These are phyloP conservation scores for Forbesichthys agassizii DNA, from an alignment of 2,113 vertebrate species.

Conservation along the genomic window DNA sequence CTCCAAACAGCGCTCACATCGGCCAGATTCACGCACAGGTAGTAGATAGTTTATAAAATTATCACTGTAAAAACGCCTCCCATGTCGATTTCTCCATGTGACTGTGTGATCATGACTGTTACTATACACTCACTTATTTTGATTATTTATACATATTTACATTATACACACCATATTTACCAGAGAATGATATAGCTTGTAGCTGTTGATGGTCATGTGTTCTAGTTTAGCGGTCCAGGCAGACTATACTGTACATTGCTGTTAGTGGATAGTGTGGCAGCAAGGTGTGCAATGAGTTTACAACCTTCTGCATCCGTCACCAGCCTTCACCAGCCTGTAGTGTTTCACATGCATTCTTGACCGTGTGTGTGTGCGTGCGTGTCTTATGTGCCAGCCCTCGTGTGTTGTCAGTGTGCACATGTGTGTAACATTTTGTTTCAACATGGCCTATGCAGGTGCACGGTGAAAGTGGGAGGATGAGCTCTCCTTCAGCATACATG, in stretches of 20 bases:
- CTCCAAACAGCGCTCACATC: slow-evolving; percentile 18
- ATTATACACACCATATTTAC: too few species aligned
- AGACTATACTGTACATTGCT: neutral
- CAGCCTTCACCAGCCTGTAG: neutral
- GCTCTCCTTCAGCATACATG: too few species aligned
- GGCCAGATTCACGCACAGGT: slow-evolving; percentile 15
- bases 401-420: neutral
- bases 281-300: neutral
- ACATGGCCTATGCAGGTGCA: too few species aligned
- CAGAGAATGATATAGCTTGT: neutral
- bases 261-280: slow-evolving; percentile 7
- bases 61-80: too few species aligned
- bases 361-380: neutral
- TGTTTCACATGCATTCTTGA: slow-evolving; percentile 23
- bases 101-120: too few species aligned
- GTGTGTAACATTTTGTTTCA: neutral
- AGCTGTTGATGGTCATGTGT: neutral
- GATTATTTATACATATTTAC: too few species aligned
- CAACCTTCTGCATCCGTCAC: slow-evolving; percentile 8
- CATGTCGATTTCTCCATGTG: neutral
- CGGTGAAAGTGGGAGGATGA: too few species aligned
- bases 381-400: neutral
- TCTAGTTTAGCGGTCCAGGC: neutral
- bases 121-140: too few species aligned
- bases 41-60: neutral